These are phyloP conservation scores for Phymastichus coffea DNA, from an alignment of 1,140 invertebrate genomes.

Conservation along the genomic window DNA sequence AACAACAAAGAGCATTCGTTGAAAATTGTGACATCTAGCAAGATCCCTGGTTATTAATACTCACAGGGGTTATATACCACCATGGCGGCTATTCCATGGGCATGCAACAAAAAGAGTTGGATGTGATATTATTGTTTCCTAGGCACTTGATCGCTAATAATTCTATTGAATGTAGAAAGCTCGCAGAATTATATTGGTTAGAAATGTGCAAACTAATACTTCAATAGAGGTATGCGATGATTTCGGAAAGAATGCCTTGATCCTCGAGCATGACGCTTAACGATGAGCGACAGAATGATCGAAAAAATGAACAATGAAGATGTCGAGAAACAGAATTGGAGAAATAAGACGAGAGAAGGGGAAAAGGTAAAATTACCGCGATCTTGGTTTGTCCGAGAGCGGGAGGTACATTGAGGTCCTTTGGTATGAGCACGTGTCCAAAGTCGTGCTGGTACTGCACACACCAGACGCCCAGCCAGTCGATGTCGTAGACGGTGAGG, in stretches of 20 bases:
- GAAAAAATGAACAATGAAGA: background rate
- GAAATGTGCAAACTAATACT: too few species aligned
- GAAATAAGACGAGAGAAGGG: background rate
- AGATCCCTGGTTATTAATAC: too few species aligned
- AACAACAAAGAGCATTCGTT: too few species aligned
- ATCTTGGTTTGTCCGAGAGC: constrained; percentile 86
- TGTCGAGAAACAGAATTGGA: background rate
- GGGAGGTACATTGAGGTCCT: constrained; percentile 85
- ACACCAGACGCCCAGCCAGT: constrained; percentile 91
- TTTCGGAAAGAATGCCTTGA: too few species aligned
- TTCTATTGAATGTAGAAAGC: too few species aligned
- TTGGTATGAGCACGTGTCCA: constrained; percentile 85
- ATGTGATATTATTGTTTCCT: constrained; percentile 21
- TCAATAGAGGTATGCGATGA: too few species aligned
- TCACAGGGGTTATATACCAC: constrained; percentile 90
- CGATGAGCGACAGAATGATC: background rate
- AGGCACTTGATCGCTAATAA: too few species aligned
- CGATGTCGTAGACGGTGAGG: constrained; percentile 86
- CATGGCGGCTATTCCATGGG: constrained; percentile 69
- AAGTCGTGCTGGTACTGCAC: constrained; percentile 85
- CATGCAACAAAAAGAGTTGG: constrained; percentile 22
- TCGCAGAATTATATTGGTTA: too few species aligned
- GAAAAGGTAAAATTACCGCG: too few species aligned
- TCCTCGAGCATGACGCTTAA: too few species aligned
- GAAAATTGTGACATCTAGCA: too few species aligned